Base-by-base conservation (phyloP, 2,888 invertebrate species). In the Cheilosia vulpina region DNA sequence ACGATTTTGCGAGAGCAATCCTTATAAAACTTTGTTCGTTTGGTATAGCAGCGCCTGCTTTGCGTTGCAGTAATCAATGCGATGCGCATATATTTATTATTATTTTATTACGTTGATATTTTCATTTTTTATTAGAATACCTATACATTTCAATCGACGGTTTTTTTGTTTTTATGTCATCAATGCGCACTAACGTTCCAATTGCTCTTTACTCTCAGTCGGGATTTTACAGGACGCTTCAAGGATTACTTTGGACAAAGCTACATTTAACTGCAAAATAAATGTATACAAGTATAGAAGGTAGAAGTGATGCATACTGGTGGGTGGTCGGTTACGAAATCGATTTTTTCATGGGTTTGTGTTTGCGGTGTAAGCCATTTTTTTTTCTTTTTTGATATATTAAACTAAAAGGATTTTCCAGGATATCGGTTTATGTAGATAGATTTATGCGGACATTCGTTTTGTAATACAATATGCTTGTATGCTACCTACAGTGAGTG, bases 181-280 rank as follows among this genome's bases (percentile, higher is more conserved):
- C 57, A 65, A 58, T 60, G 66, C 38, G 34, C 57, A 43, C 58
- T 24, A 65, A 45, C 65, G 13, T 71, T 60, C 52, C 76, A 76
- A 81, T 81, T 81, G 65, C 76, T 69, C 58, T 81, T 60, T 60
- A 57, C 63, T 34, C 53, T 17, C 65, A 34, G 34, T 17, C 24
- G 27, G 45, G 60, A 58, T 81, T 81, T 81, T 65, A 63, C 71
- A 60, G 57, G 63, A 69, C 76, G 17, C 76, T 81, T 63, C 57
- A 76, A 81, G 81, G 81, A 76, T 81, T 69, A 78, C 50, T 57
- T 34, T 69, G 47, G 43, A 68, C 68, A 68, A 34, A 75, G 68
- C 43, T 63, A 62, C 24, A 58, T 27, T 57, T 69, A 13, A 21
- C 34, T 57, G 34, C 6, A 69, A 58, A 19, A n/a, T 58, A n/a